Base-by-base conservation (phyloP, 1,140 invertebrate genomes). In the Megalopta genalis region DNA sequence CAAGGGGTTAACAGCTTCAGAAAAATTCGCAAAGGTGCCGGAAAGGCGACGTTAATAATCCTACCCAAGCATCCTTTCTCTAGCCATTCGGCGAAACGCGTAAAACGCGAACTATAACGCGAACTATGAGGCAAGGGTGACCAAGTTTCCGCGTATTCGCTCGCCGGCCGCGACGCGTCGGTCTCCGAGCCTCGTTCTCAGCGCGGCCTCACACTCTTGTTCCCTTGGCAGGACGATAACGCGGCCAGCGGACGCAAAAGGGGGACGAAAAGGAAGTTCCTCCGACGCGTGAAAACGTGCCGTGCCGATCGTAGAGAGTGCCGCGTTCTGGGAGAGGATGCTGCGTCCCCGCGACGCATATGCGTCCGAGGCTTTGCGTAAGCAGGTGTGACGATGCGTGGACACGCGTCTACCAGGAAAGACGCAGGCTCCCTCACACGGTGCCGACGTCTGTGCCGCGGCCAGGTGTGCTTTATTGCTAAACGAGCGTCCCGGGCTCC, bases 381-480 rank as follows among this genome's bases (percentile, higher is more conserved):
- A 93, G 91, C 90, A 93, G 90, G 92, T 92, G 91, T 92, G 91
- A 92, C 91, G 91, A 92, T 93, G 92, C 91, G 86, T 82, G 88
- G 90, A 93, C 92, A 93, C 91, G 91, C 91, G 89, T 92, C 88
- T 91, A 91, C 91, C 88, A 88, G 89, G 91, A 91, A 93, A 88
- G 84, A 66, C 77, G 76, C 65, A 72, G 49, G 16, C 49, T 14
- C 74, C 74, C 83, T 85, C 78, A 73, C 77, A 80, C 84, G 80
- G 70, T 82, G 70, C 66, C 78, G 83, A 80, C 77, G 77, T 27
- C 54, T 64, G 72, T 67, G 86, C 78, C 85, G 83, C 77, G 78
- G 80, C 85, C 91, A 90, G 90, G 90, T 91, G 90, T 90, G 89
- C 86, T 91, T 92, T 90, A 91, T 88, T 82, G 74, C 85, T 65